These are phyloP conservation scores for Sebastes diaconus DNA, from an alignment of 2,797 vertebrate genomes.

Conservation along the genomic window DNA sequence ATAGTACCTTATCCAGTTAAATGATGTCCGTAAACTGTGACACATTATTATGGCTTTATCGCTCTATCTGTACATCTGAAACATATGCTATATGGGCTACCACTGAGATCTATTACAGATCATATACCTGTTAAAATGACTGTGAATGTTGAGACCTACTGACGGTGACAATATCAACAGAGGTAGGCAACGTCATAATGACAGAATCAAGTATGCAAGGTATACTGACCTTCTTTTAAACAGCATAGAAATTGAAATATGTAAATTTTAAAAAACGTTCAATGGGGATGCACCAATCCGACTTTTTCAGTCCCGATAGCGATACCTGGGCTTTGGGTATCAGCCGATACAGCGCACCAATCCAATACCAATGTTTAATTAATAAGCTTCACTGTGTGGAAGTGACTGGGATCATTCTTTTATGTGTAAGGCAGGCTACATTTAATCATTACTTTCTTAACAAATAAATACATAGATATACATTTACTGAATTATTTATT, in stretches of 20 bases:
- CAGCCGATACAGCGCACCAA: too few species aligned
- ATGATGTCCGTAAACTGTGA: not conserved
- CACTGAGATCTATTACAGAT: not conserved
- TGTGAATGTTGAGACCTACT: not conserved
- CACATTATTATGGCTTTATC: not conserved
- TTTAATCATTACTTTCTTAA: too few species aligned
- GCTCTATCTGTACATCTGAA: not conserved
- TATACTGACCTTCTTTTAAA: not conserved
- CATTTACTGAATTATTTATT: too few species aligned
- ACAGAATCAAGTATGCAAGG: not conserved
- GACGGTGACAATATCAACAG: not conserved
- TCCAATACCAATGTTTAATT: too few species aligned
- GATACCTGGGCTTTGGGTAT: too few species aligned
- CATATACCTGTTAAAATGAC: not conserved
- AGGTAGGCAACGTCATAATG: not conserved
- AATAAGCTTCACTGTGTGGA: too few species aligned
- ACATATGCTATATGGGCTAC: not conserved
- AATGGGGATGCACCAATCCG: too few species aligned
- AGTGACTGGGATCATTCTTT: too few species aligned
- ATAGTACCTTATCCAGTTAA: not conserved
- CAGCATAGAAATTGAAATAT: not conserved
- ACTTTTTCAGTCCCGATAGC: too few species aligned
- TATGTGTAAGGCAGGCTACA: accelerated
- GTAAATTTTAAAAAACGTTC: not conserved
- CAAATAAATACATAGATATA: too few species aligned